Evolutionary conservation across 1,140 invertebrate genomes (phyloP).

Genomic region (Zophobas atratus): DNA sequence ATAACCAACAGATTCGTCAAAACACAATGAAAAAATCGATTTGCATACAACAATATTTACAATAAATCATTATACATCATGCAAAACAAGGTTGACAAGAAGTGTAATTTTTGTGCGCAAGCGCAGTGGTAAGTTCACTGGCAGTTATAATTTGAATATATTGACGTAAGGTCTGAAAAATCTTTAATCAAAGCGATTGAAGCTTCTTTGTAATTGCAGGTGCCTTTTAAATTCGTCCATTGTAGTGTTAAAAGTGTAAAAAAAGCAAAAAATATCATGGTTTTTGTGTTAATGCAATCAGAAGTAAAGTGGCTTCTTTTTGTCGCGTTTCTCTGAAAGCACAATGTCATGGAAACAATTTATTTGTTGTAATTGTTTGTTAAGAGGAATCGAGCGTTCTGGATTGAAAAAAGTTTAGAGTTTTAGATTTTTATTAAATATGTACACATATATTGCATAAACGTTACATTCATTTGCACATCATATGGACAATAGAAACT

Average conservation of each 20-base stretch:
- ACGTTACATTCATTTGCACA: slow-evolving; percentile 40
- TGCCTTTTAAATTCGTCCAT: slow-evolving; percentile 14
- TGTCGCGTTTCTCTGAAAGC: slow-evolving; percentile 14
- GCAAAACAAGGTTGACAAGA: slow-evolving; percentile 10
- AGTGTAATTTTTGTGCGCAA: neutral
- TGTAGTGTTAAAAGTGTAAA: slow-evolving; percentile 4
- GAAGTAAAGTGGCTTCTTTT: slow-evolving; percentile 33
- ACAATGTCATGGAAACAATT: slow-evolving; percentile 45
- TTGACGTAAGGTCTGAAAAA: neutral
- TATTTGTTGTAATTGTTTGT: slow-evolving; percentile 41
- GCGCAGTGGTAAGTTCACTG: neutral
- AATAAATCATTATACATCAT: slow-evolving; percentile 12
- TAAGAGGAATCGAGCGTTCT: slow-evolving; percentile 6
- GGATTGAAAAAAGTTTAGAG: slow-evolving; percentile 3
- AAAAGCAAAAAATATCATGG: slow-evolving; percentile 6
- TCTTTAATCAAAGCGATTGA: neutral
- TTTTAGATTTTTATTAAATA: slow-evolving; percentile 43
- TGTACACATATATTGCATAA: slow-evolving; percentile 46
- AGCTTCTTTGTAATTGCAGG: slow-evolving; percentile 21
- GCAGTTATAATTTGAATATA: no score
- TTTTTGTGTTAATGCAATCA: slow-evolving; percentile 42
- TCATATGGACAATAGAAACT: slow-evolving; percentile 41
- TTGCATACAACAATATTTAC: neutral
- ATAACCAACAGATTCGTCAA: neutral
- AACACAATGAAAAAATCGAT: neutral